phyloP scores from a whole-genome alignment of 1,140 invertebrate genomes.

The Coenobita brevimanus region DNA sequence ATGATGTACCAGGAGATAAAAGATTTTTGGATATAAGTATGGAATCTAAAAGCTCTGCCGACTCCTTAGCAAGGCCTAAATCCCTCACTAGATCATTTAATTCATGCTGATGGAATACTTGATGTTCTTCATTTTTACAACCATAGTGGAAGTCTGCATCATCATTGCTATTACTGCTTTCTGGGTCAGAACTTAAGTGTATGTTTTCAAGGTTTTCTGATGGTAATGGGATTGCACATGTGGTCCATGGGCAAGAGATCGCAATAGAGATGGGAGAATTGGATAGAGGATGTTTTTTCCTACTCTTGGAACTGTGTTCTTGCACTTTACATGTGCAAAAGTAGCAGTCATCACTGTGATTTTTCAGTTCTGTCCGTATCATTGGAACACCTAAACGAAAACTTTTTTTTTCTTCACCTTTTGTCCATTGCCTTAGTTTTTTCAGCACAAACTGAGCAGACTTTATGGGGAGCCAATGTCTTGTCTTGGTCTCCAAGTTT shows the following conservation, averaged over 20 bases:
- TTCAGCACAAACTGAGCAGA: no score
- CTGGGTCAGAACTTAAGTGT: no score
- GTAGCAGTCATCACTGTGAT: constrained; percentile 51
- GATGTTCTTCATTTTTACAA: constrained; percentile 1
- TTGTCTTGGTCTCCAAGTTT: constrained; percentile 70
- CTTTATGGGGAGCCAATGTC: no score
- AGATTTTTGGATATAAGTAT: background rate
- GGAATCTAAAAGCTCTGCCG: no score
- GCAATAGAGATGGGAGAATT: constrained; percentile 42
- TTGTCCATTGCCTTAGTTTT: constrained; percentile 67
- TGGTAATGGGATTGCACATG: background rate
- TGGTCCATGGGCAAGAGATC: constrained; percentile 8
- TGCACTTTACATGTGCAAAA: no score
- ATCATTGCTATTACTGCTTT: no score
- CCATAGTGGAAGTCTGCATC: background rate
- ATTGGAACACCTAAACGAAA: constrained; percentile 68
- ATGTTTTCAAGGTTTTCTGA: constrained; percentile 22
- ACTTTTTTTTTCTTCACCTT: constrained; percentile 54
- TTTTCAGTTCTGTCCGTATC: constrained; percentile 67
- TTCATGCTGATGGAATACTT: background rate
- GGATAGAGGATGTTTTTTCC: no score
- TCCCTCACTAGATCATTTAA: no score
- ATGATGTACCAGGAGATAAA: constrained; percentile 5
- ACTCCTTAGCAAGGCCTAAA: no score
- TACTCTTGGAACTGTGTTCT: no score